Evolutionary conservation across 2,888 invertebrate species (phyloP), one percentile per base, ranked within the genome.

Genomic region (Chrysopilus asiliformis): DNA sequence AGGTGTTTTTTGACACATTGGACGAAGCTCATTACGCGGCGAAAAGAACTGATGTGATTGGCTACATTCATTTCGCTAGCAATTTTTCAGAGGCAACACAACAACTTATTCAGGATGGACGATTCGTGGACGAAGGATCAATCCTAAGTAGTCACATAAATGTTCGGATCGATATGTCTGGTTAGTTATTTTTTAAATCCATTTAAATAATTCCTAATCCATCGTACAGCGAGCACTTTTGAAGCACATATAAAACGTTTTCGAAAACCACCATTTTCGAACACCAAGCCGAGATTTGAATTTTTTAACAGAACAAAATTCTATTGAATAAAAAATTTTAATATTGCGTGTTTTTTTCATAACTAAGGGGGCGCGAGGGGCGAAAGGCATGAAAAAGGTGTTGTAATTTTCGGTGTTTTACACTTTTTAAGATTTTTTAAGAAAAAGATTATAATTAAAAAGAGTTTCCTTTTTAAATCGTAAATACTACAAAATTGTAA

Each of bases 161-260:
- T 48, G 70, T 83, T 1, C 75, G 73, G 60, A 64, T 87, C 33
- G 84, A 86, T 49, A 77, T 79, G 71, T 74, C 79, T 34, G 80
- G 86, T 82, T 56, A 65, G 66, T 57, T 18, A 12, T 25, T 4
- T 28, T n/a, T 15, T 10, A 29, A 29, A 14, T 15, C 13, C 7
- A 18, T 39, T 10, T 17, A 15, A 28, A 22, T 32, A 30, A 29
- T 38, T 34, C 12, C n/a, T n/a, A n/a, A n/a, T n/a, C n/a, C n/a
- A n/a, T n/a, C n/a, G n/a, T n/a, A n/a, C n/a, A n/a, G n/a, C n/a
- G n/a, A n/a, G n/a, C n/a, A n/a, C n/a, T n/a, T n/a, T n/a, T n/a
- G n/a, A n/a, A n/a, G n/a, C n/a, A n/a, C n/a, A n/a, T n/a, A n/a
- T n/a, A n/a, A n/a, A n/a, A n/a, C n/a, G n/a, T n/a, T n/a, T n/a